phyloP scores from a whole-genome alignment of 30 jellyfish, hydroid and myxozoan species.

The Cassiopea xamachana region DNA sequence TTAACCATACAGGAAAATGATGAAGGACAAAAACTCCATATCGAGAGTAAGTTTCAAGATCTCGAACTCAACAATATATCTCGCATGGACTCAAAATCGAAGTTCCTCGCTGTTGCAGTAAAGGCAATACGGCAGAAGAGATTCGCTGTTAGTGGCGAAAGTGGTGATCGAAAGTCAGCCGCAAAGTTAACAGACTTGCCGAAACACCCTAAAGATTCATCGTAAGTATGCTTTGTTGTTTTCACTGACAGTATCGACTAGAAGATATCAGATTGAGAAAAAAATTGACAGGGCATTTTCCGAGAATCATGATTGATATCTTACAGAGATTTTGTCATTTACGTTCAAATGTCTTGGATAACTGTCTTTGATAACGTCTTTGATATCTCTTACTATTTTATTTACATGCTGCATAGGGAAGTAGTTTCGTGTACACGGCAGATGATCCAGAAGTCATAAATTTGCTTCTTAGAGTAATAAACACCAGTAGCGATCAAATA shows the following conservation, averaged over 20 bases:
- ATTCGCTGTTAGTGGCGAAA: conserved; percentile 93
- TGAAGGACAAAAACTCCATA: conserved; percentile 13
- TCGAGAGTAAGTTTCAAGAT: conserved; percentile 26
- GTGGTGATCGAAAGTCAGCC: conserved; percentile 82
- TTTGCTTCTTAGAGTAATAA: too few relatives aligned
- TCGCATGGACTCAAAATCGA: conserved; percentile 70
- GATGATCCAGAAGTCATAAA: too few relatives aligned
- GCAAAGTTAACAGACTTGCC: conserved; percentile 56
- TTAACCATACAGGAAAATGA: conserved; percentile 54
- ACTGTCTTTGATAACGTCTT: too few relatives aligned
- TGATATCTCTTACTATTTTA: too few relatives aligned
- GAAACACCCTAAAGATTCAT: conserved; percentile 78
- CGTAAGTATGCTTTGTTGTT: conserved; percentile 10
- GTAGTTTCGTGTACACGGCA: too few relatives aligned
- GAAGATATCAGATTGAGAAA: too few relatives aligned
- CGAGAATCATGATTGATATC: too few relatives aligned
- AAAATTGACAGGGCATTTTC: too few relatives aligned
- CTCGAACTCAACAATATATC: conserved; percentile 31
- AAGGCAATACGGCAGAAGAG: conserved; percentile 80
- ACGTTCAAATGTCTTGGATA: too few relatives aligned
- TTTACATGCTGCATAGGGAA: too few relatives aligned
- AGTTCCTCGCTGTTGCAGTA: conserved; percentile 76
- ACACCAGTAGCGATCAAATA: too few relatives aligned
- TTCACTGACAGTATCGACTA: background rate
- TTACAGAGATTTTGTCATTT: too few relatives aligned